Percentiles rank a stretch among this genome's conserved stretches.
These are phyloP conservation scores for Acrobasis suavella DNA, from an alignment of 2,888 invertebrate genomes.

Conservation along the genomic window DNA sequence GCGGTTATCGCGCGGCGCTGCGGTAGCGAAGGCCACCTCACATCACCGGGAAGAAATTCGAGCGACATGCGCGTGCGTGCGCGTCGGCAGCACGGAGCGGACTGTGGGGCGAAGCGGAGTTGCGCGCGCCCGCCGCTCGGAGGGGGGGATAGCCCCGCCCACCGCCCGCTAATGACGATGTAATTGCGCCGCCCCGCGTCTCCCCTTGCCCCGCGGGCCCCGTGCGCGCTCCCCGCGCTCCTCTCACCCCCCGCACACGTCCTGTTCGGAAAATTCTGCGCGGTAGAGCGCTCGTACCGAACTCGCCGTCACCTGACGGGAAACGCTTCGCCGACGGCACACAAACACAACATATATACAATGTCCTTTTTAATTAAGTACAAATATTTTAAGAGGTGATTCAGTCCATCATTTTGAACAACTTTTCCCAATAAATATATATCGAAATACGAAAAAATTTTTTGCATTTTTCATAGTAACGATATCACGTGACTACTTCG, in stretches of 20 bases:
- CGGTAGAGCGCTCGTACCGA: slow-evolving; percentile 25
- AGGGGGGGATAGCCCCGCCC: slow-evolving; percentile 68
- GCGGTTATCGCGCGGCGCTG: slow-evolving; percentile 74
- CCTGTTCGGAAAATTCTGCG: slow-evolving; percentile 30
- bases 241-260: slow-evolving; percentile 27
- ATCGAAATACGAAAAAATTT: no score
- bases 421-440: no score
- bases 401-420: no score
- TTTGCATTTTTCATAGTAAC: no score
- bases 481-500: no score
- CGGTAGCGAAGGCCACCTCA: slow-evolving; percentile 80
- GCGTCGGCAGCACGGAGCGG: slow-evolving; percentile 79
- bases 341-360: slow-evolving; percentile 14
- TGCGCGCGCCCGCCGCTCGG: slow-evolving; percentile 64
- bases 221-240: slow-evolving; percentile 36
- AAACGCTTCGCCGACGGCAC: slow-evolving; percentile 28
- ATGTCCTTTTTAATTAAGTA: no score
- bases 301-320: slow-evolving; percentile 29
- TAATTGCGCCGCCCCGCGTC: slow-evolving; percentile 59
- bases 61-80: slow-evolving; percentile 85
- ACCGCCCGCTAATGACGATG: slow-evolving; percentile 66
- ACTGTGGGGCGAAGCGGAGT: slow-evolving; percentile 67
- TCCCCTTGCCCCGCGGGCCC: slow-evolving; percentile 36
- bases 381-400: no score
- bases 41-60: slow-evolving; percentile 72